A percentile compares a stretch with the other conserved stretches of the same genome.
phyloP scores from a whole-genome alignment of 2,797 vertebrate genomes.

The Artibeus jamaicensis region DNA sequence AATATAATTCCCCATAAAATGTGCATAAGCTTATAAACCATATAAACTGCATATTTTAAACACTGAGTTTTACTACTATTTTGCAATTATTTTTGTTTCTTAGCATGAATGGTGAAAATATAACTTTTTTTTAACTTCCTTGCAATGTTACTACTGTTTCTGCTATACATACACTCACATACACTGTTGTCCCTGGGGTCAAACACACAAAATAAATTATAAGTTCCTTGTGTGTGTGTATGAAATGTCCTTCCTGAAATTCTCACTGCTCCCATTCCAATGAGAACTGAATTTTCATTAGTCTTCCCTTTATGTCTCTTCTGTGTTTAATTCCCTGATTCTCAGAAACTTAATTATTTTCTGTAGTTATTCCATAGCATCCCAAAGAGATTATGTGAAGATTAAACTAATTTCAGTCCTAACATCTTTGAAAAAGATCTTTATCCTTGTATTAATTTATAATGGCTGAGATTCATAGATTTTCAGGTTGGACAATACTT shows the following conservation, averaged over 20 bases:
- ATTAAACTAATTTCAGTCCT: not conserved
- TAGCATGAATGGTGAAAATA: not conserved
- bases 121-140: not conserved
- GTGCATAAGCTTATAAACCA: not conserved
- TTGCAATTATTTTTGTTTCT: not conserved
- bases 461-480: not conserved
- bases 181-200: not conserved
- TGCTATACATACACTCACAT: not conserved
- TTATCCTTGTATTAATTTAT: not conserved
- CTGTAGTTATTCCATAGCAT: not conserved
- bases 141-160: not conserved
- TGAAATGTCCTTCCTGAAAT: not conserved
- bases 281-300: not conserved
- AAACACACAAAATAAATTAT: not conserved
- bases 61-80: not conserved
- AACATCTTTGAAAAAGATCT: not conserved
- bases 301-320: not conserved
- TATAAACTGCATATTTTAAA: not conserved
- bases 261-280: not conserved
- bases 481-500: not conserved
- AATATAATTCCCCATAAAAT: not conserved
- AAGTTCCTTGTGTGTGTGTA: not conserved
- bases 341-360: not conserved
- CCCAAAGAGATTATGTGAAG: not conserved
- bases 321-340: not conserved